Evolutionary conservation across 2,797 vertebrate genomes (phyloP).

Genomic region (Rhabdophis nuchalis): DNA sequence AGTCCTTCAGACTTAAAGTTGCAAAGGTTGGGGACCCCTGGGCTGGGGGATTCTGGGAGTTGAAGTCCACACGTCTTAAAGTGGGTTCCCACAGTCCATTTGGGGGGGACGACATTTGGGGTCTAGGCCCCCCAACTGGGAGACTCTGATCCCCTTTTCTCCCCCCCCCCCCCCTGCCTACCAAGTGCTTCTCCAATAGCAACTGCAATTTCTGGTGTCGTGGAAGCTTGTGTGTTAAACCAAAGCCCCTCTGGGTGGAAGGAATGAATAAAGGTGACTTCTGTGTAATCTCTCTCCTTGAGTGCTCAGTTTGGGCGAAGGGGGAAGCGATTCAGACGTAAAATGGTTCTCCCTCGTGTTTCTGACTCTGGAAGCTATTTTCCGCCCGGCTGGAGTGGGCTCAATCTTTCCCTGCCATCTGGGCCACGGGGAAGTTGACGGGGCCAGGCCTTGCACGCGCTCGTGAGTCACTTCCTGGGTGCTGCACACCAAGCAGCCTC

Average conservation of each 20-base stretch:
- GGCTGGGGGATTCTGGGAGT: too few species aligned
- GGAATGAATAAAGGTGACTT: background rate
- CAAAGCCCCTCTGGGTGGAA: background rate
- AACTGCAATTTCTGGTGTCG: too few species aligned
- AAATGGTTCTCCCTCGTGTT: too few species aligned
- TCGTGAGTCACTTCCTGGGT: background rate
- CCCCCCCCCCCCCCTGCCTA: too few species aligned
- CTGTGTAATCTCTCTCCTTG: background rate
- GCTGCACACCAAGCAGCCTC: background rate
- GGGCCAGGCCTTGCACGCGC: background rate
- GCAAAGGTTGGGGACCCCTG: too few species aligned
- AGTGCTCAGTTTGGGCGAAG: background rate
- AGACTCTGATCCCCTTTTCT: background rate
- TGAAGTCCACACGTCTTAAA: background rate
- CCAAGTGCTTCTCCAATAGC: background rate
- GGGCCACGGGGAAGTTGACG: background rate
- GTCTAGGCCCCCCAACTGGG: background rate
- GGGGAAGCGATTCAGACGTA: too few species aligned
- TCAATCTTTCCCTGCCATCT: background rate
- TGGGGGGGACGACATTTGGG: background rate
- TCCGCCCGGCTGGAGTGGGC: background rate
- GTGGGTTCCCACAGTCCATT: background rate
- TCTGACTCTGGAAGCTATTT: background rate
- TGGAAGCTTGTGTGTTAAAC: background rate
- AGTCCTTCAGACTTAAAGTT: too few species aligned